Evolutionary conservation across 2,888 invertebrate species (phyloP).

Genomic region (Polyommatus icarus): DNA sequence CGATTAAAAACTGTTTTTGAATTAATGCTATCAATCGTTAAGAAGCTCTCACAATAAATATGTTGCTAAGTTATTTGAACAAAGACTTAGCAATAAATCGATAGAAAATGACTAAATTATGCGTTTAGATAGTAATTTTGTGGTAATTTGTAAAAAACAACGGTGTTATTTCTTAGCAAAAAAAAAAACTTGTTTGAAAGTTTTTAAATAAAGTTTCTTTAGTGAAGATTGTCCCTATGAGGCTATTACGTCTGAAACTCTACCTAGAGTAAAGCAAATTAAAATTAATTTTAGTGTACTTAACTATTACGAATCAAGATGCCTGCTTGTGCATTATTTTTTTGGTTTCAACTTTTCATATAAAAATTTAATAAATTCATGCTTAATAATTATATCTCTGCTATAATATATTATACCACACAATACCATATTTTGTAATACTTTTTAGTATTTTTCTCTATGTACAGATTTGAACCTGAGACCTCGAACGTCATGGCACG

Average conservation of each 20-base stretch:
- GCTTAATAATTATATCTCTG: too few relatives aligned
- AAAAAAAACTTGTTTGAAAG: background rate
- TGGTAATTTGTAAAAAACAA: too few relatives aligned
- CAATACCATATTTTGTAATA: background rate
- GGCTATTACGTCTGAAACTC: too few relatives aligned
- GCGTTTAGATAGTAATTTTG: background rate
- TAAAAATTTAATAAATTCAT: too few relatives aligned
- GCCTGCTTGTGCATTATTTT: too few relatives aligned
- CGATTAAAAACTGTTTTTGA: constrained; percentile 10
- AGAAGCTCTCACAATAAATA: background rate
- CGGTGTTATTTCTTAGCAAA: background rate
- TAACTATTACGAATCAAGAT: too few relatives aligned
- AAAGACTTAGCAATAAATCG: constrained; percentile 12
- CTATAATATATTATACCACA: too few relatives aligned
- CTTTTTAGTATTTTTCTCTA: background rate
- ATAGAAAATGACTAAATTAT: background rate
- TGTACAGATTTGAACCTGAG: background rate
- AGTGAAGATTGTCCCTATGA: too few relatives aligned
- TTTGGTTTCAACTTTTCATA: too few relatives aligned
- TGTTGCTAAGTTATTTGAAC: background rate
- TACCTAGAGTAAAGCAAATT: too few relatives aligned
- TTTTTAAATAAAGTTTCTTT: background rate
- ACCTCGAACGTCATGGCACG: background rate
- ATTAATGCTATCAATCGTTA: background rate
- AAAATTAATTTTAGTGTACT: too few relatives aligned